Conservation (phyloP, 2,888 invertebrate genomes). For the Lepidonotus clava region DNA sequence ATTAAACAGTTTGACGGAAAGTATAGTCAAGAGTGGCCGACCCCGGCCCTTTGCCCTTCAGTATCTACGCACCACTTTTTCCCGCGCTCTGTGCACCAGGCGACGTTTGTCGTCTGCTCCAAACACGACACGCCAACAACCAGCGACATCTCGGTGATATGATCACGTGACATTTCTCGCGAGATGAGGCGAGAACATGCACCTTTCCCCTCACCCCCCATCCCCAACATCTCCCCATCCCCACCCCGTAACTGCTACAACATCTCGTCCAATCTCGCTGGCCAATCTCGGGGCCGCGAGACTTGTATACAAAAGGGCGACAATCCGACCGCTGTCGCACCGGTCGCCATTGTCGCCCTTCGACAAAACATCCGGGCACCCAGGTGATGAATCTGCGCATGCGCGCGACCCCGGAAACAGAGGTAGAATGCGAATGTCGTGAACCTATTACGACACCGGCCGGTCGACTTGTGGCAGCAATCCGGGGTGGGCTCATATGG, state of each 20-base stretch:
- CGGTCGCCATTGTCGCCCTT: background rate
- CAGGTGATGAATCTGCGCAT: slow-evolving; percentile 31
- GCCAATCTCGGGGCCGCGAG: background rate
- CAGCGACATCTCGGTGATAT: slow-evolving; percentile 2
- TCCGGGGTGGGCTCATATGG: background rate
- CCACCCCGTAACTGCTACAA: background rate
- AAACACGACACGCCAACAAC: background rate
- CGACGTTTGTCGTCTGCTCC: background rate
- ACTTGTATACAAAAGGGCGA: slow-evolving; percentile 3
- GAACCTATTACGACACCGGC: slow-evolving; percentile 48
- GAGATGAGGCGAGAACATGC: background rate
- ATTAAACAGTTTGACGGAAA: too few relatives aligned
- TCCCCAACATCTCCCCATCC: background rate
- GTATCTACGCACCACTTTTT: too few relatives aligned
- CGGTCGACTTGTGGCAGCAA: slow-evolving; percentile 26
- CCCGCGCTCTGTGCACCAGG: background rate
- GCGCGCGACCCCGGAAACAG: slow-evolving; percentile 35
- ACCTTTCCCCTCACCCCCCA: background rate
- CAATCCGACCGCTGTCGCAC: background rate
- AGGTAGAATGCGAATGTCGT: slow-evolving; percentile 40
- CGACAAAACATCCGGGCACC: background rate
- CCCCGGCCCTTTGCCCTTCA: too few relatives aligned
- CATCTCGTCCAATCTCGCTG: background rate
- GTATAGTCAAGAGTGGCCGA: too few relatives aligned
- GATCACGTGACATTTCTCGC: background rate